phyloP scores from a whole-genome alignment of 2,797 vertebrate genomes.

The Epinephelus malabaricus region DNA sequence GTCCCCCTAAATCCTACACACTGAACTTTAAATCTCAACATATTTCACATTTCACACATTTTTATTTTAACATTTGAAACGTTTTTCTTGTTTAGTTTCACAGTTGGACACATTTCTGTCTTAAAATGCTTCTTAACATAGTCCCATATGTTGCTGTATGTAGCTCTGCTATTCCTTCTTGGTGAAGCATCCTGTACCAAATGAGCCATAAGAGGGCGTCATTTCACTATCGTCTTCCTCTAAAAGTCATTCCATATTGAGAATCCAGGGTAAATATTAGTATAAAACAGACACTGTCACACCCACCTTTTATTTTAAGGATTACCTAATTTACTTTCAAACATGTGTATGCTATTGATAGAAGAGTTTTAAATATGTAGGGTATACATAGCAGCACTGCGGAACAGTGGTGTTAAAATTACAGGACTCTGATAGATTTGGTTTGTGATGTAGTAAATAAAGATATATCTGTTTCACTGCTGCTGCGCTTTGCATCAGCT shows the following conservation, averaged over 20 bases:
- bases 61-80: neutral
- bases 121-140: neutral
- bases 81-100: neutral
- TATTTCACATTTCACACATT: neutral
- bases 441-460: neutral
- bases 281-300: neutral
- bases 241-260: neutral
- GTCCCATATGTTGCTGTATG: neutral
- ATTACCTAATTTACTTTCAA: neutral
- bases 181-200: neutral
- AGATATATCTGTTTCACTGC: neutral
- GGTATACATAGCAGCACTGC: neutral
- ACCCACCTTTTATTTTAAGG: too few species aligned
- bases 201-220: constrained; percentile 6
- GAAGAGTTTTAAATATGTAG: neutral
- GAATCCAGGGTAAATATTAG: neutral
- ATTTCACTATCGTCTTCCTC: neutral
- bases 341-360: neutral
- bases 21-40: neutral
- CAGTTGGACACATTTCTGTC: neutral
- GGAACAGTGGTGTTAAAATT: neutral
- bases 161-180: neutral
- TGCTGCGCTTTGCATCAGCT: neutral
- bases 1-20: too few species aligned
- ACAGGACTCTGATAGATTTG: neutral